Percentiles rank a stretch among this genome's conserved stretches.
These are phyloP conservation scores for Ictalurus furcatus DNA, from an alignment of 2,113 vertebrate species.

Conservation along the genomic window DNA sequence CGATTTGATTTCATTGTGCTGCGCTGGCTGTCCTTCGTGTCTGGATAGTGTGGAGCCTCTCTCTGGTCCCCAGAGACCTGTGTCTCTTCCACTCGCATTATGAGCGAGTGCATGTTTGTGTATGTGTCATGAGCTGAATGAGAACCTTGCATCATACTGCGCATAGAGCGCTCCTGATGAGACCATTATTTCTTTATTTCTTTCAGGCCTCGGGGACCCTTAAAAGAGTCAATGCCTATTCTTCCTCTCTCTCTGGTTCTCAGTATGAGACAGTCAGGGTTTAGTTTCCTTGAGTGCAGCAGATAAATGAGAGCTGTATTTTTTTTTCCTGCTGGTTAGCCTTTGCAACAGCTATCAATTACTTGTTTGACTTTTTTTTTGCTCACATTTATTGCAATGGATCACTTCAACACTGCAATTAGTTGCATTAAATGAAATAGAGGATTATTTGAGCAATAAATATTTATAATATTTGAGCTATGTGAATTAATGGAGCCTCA, in stretches of 20 bases:
- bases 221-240: constrained; percentile 49
- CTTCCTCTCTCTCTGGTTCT: constrained; percentile 32
- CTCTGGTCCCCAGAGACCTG: constrained; percentile 61
- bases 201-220: constrained; percentile 57
- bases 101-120: constrained; percentile 20
- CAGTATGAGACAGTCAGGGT: constrained; percentile 16
- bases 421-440: background rate
- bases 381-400: background rate
- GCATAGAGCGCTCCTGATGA: constrained; percentile 63
- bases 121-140: constrained; percentile 60
- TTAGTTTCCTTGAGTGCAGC: constrained; percentile 9
- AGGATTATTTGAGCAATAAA: background rate
- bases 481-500: background rate
- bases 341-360: background rate
- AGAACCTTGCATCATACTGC: constrained; percentile 58
- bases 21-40: constrained; percentile 64
- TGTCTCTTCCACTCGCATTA: constrained; percentile 52
- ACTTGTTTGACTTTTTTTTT: background rate
- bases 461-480: background rate
- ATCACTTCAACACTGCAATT: background rate
- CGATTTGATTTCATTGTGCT: constrained; percentile 72
- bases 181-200: constrained; percentile 72
- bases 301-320: background rate
- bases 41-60: constrained; percentile 52
- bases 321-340: background rate